Evolutionary conservation across 2,888 invertebrate species (phyloP).

Genomic region (Panopea generosa): DNA sequence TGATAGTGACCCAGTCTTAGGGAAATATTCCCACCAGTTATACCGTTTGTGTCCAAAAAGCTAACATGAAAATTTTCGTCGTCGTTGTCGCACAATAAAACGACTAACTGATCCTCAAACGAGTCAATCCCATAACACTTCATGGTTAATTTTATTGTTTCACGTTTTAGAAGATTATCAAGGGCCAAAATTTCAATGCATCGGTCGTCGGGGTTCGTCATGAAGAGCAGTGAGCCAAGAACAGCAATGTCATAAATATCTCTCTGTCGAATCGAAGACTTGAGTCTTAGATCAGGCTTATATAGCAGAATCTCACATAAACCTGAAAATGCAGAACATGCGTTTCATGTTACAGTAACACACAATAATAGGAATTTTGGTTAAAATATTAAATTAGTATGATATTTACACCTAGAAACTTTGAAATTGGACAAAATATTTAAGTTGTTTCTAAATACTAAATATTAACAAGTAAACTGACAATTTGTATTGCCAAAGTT

Average conservation of each 20-base stretch:
- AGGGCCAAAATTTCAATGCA: constrained; percentile 33
- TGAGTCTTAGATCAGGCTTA: constrained; percentile 35
- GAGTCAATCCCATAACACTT: constrained; percentile 42
- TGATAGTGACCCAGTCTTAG: constrained; percentile 25
- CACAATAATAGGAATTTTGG: not conserved
- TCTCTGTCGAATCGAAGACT: constrained; percentile 7
- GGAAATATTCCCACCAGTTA: constrained; percentile 34
- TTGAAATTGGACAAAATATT: no score
- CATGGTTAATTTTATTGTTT: constrained; percentile 29
- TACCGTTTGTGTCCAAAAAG: constrained; percentile 33
- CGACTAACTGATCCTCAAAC: constrained; percentile 23
- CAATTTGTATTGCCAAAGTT: no score
- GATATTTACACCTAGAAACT: no score
- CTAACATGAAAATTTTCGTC: constrained; percentile 26
- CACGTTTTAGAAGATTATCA: not conserved
- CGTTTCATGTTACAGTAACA: not conserved
- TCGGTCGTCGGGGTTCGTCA: constrained; percentile 39
- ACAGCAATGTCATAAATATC: constrained; percentile 32
- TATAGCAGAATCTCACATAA: constrained; percentile 45
- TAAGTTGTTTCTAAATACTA: no score
- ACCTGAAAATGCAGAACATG: constrained; percentile 23
- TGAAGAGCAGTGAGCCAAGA: constrained; percentile 22
- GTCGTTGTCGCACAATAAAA: constrained; percentile 31
- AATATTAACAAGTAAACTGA: no score
- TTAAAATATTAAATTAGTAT: no score